Evolutionary conservation across 53 echinoderm and acorn worm species (phyloP).

Genomic region (Echinometra lucunter): DNA sequence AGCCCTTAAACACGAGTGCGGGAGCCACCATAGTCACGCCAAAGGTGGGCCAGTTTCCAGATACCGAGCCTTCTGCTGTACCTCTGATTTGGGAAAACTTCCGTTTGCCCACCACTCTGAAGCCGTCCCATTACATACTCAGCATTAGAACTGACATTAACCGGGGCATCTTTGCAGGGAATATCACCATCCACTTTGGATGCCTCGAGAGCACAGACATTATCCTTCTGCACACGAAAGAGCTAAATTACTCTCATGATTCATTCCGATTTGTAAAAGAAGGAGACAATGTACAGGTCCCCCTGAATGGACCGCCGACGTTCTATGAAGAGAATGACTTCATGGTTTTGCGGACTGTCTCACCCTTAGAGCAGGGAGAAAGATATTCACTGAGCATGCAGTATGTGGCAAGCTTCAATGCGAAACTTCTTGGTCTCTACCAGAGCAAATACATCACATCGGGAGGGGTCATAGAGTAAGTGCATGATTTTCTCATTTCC

Average conservation of each 20-base stretch:
- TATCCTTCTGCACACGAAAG: constrained; percentile 83
- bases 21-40: not conserved
- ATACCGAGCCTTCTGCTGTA: not conserved
- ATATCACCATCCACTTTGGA: constrained; percentile 76
- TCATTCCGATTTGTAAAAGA: constrained; percentile 23
- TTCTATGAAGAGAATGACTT: constrained; percentile 74
- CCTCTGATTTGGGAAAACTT: constrained; percentile 76
- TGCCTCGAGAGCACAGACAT: constrained; percentile 78
- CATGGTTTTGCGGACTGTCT: constrained; percentile 66
- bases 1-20: not conserved
- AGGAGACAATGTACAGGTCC: not conserved
- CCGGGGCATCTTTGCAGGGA: constrained; percentile 78
- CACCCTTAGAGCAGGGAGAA: constrained; percentile 63
- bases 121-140: constrained; percentile 81
- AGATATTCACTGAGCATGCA: constrained; percentile 76
- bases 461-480: constrained; percentile 75
- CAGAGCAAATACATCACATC: constrained; percentile 75
- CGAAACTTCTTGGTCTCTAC: constrained; percentile 75
- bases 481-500: not conserved
- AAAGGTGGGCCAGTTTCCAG: not conserved
- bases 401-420: constrained; percentile 75
- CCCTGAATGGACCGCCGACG: constrained; percentile 67
- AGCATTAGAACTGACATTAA: constrained; percentile 78
- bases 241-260: constrained; percentile 60
- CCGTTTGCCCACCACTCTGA: constrained; percentile 80